A percentile compares a stretch with the other conserved stretches of the same genome.
phyloP scores from a whole-genome alignment of 1,140 invertebrate species.

The Caenorhabditis brenneri region DNA sequence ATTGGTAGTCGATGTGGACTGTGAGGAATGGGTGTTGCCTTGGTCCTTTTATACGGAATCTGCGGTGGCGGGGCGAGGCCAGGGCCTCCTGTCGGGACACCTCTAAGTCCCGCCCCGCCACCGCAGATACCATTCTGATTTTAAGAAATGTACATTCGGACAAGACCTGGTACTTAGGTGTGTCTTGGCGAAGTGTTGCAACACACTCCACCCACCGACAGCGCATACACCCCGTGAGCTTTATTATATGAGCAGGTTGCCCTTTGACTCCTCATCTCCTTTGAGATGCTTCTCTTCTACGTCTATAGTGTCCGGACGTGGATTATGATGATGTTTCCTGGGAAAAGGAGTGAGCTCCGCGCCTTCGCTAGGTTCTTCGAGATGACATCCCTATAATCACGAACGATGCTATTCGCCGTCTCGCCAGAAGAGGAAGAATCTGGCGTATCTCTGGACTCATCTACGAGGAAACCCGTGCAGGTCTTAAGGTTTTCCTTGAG shows the following conservation, averaged over 20 bases:
- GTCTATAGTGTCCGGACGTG: slow-evolving; percentile 75
- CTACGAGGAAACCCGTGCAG: slow-evolving; percentile 77
- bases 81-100: no score
- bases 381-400: slow-evolving; percentile 81
- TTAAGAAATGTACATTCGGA: no score
- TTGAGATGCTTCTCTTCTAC: neutral
- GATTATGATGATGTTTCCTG: slow-evolving; percentile 77
- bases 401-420: slow-evolving; percentile 76
- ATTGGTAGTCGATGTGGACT: neutral
- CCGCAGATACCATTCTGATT: no score
- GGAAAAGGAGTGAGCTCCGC: slow-evolving; percentile 79
- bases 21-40: neutral
- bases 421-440: slow-evolving; percentile 77
- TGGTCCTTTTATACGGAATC: no score
- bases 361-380: slow-evolving; percentile 75
- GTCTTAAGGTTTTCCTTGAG: slow-evolving; percentile 82
- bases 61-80: no score
- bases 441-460: slow-evolving; percentile 80
- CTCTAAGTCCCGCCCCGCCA: no score
- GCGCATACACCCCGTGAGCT: no score
- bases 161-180: no score
- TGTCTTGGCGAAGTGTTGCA: no score
- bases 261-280: no score
- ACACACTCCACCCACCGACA: no score
- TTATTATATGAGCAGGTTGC: no score